Conservation (phyloP, 2,888 invertebrate genomes). For the Philaethria dido region DNA sequence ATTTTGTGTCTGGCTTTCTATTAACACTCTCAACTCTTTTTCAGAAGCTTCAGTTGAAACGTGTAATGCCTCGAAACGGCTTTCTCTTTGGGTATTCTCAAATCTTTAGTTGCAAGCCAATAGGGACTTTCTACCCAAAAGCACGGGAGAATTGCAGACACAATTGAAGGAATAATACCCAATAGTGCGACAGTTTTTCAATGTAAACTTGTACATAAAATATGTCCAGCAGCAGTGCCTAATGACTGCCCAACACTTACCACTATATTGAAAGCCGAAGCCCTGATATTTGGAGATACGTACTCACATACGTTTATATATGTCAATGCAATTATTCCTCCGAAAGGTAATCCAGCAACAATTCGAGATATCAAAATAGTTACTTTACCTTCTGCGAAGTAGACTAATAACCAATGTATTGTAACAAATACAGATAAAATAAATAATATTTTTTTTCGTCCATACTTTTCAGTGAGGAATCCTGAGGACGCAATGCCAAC, state of each 20-base stretch:
- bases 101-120: constrained; percentile 44
- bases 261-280: constrained; percentile 36
- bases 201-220: constrained; percentile 41
- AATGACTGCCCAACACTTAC: constrained; percentile 38
- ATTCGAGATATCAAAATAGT: constrained; percentile 39
- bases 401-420: constrained; percentile 42
- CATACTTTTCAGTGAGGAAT: constrained; percentile 38
- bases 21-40: constrained; percentile 42
- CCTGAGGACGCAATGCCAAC: constrained; percentile 28
- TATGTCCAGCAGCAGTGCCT: no score
- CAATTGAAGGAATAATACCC: constrained; percentile 41
- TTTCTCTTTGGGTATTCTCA: constrained; percentile 37
- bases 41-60: constrained; percentile 34
- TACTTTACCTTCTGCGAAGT: constrained; percentile 33
- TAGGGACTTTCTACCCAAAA: no score
- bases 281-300: constrained; percentile 36
- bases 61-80: constrained; percentile 45
- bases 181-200: constrained; percentile 46
- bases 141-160: constrained; percentile 38
- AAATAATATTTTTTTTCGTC: constrained; percentile 35
- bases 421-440: constrained; percentile 38
- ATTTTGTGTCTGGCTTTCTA: constrained; percentile 37
- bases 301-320: constrained; percentile 37
- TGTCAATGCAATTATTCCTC: constrained; percentile 38
- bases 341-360: constrained; percentile 43